Conservation (phyloP, 2,888 invertebrate species). For the Thecocarcelia acutangulata region DNA sequence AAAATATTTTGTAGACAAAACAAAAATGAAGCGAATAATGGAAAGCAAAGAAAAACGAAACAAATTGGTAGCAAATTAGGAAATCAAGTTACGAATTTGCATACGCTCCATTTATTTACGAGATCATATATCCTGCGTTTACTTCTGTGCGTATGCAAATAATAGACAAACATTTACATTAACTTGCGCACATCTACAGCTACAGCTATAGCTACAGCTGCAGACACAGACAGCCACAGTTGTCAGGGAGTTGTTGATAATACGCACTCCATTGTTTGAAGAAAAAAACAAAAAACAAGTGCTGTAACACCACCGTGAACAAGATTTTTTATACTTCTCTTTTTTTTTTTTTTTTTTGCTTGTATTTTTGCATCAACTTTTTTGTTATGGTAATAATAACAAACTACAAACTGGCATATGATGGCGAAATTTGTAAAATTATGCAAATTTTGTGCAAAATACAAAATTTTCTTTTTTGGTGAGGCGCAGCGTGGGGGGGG, state of each 20-base stretch:
- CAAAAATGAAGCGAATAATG: slow-evolving; percentile 59
- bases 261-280: slow-evolving; percentile 26
- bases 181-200: neutral
- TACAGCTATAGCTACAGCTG: slow-evolving; percentile 1
- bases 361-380: slow-evolving; percentile 35
- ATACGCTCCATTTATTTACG: slow-evolving; percentile 78
- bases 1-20: slow-evolving; percentile 58
- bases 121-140: slow-evolving; percentile 67
- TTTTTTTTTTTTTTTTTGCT: slow-evolving; percentile 3
- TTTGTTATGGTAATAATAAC: slow-evolving; percentile 68
- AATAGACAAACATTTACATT: slow-evolving; percentile 65
- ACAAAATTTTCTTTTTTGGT: slow-evolving; percentile 23
- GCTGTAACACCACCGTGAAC: slow-evolving; percentile 54
- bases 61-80: slow-evolving; percentile 80
- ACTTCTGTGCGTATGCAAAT: slow-evolving; percentile 62
- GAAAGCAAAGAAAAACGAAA: slow-evolving; percentile 66
- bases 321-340: slow-evolving; percentile 38
- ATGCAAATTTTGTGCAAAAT: slow-evolving; percentile 66
- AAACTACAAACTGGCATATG: slow-evolving; percentile 66
- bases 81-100: slow-evolving; percentile 80
- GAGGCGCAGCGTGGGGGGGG: no score
- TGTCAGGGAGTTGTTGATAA: slow-evolving; percentile 51
- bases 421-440: slow-evolving; percentile 64
- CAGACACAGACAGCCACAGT: slow-evolving; percentile 10
- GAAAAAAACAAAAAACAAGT: slow-evolving; percentile 39